Conservation (phyloP, 2,888 invertebrate genomes). For the Micropterix aruncella region DNA sequence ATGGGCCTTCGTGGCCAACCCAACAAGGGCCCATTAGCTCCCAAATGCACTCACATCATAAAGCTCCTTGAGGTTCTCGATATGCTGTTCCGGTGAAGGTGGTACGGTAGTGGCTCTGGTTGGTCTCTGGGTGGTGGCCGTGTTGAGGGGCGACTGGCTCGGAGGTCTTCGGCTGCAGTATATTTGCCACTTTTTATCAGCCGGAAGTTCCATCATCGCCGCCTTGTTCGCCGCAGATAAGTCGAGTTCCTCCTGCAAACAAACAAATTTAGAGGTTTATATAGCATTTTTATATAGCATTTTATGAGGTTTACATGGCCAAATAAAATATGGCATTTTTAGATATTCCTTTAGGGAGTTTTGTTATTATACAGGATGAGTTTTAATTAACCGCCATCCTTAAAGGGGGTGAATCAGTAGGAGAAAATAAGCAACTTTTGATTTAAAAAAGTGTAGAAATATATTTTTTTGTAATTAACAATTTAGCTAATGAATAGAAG, state of each 20-base stretch:
- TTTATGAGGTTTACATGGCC: slow-evolving; percentile 5
- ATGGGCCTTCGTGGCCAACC: too few species aligned
- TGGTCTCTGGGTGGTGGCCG: slow-evolving; percentile 31
- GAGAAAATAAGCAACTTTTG: too few species aligned
- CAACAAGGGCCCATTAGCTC: too few species aligned
- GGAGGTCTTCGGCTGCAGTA: slow-evolving; percentile 77
- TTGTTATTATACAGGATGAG: too few species aligned
- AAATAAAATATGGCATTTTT: too few species aligned
- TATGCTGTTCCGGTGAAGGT: slow-evolving; percentile 83
- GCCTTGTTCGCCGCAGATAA: slow-evolving; percentile 87
- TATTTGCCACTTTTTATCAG: slow-evolving; percentile 96
- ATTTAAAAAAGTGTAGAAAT: too few species aligned
- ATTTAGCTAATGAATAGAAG: too few species aligned
- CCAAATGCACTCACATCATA: slow-evolving; percentile 47
- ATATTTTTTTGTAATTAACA: too few species aligned
- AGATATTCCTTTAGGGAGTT: too few species aligned
- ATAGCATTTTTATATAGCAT: slow-evolving; percentile 8
- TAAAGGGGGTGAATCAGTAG: too few species aligned
- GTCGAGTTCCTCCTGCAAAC: slow-evolving; percentile 74
- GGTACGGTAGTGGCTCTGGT: slow-evolving; percentile 24
- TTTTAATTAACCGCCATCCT: too few species aligned
- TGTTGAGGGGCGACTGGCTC: slow-evolving; percentile 27
- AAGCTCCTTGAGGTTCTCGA: slow-evolving; percentile 73
- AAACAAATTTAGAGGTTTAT: slow-evolving; percentile 7
- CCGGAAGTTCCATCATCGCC: slow-evolving; percentile 84